Conservation (phyloP, 2,113 vertebrate species). For the Heterotis niloticus region DNA sequence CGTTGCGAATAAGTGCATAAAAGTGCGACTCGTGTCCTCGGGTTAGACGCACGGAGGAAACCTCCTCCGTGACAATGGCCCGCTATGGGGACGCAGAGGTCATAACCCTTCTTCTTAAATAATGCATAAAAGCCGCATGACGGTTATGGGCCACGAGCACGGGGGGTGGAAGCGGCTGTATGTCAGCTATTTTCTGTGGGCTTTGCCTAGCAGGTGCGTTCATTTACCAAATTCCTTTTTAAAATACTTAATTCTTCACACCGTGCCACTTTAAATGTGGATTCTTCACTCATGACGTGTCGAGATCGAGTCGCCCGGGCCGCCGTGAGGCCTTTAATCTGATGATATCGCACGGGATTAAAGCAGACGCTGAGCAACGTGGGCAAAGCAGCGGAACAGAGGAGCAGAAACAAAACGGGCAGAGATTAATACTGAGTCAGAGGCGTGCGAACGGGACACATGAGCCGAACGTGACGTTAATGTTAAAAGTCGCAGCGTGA, state of each 20-base stretch:
- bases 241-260: neutral
- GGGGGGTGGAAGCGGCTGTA: neutral
- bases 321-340: neutral
- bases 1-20: neutral
- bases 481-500: neutral
- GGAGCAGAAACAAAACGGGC: neutral
- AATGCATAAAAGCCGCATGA: neutral
- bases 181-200: neutral
- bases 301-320: neutral
- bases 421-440: conserved; percentile 1
- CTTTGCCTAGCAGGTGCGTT: neutral
- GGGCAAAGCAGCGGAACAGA: neutral
- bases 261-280: neutral
- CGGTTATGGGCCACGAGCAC: neutral
- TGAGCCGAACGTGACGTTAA: neutral
- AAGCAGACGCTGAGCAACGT: neutral
- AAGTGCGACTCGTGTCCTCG: neutral
- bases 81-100: neutral
- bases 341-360: neutral
- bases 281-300: neutral
- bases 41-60: neutral
- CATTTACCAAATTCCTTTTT: neutral
- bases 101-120: conserved; percentile 2
- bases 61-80: neutral
- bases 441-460: neutral